phyloP scores from a whole-genome alignment of 2,797 vertebrate species.

The Strix occidentalis region DNA sequence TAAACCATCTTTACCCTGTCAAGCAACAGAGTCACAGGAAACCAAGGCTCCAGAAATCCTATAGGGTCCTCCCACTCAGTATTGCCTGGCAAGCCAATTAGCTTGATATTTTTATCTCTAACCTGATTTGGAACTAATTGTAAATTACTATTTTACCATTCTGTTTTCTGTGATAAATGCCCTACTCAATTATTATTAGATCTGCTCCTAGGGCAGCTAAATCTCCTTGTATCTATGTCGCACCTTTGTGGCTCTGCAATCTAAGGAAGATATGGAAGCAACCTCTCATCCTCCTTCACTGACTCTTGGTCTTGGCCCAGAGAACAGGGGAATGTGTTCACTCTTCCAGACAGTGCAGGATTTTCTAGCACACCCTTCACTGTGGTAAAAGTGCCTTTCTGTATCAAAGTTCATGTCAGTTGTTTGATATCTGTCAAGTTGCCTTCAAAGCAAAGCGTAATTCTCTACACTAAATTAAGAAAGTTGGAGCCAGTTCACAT shows the following conservation, averaged over 20 bases:
- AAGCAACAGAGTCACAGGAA: slow-evolving; percentile 37
- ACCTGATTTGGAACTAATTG: slow-evolving; percentile 67
- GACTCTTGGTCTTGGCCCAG: neutral
- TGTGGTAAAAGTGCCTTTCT: neutral
- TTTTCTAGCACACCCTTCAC: neutral
- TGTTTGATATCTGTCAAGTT: neutral
- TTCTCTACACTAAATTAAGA: neutral
- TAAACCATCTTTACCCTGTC: slow-evolving; percentile 7
- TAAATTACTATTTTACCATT: slow-evolving; percentile 62
- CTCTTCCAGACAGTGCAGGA: neutral
- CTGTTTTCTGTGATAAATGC: slow-evolving; percentile 66
- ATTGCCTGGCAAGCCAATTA: slow-evolving; percentile 63
- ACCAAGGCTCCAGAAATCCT: slow-evolving; percentile 46
- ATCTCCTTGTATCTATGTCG: neutral
- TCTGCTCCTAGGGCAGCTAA: slow-evolving; percentile 34
- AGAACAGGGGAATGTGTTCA: neutral
- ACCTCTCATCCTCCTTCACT: neutral
- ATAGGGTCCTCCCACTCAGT: slow-evolving; percentile 31
- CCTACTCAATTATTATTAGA: slow-evolving; percentile 57
- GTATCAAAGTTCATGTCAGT: neutral
- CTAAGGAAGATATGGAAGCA: neutral
- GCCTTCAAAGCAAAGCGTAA: neutral
- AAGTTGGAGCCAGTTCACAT: neutral
- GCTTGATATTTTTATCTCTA: slow-evolving; percentile 70
- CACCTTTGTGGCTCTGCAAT: neutral